phyloP scores from a whole-genome alignment of 2,113 vertebrate genomes.

The Butorides virescens region DNA sequence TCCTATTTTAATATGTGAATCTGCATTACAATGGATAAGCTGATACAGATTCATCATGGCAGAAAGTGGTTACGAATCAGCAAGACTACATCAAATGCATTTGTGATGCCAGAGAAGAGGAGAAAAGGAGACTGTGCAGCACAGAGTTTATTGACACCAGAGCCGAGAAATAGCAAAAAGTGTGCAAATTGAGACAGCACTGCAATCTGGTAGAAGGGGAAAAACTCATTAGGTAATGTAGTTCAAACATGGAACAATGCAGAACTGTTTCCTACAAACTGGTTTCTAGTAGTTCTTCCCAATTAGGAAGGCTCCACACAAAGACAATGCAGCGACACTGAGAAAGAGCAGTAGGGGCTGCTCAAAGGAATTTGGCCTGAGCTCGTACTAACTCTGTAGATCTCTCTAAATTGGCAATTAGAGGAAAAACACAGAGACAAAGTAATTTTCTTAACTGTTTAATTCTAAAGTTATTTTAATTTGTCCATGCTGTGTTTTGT shows the following conservation, averaged over 20 bases:
- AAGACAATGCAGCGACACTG: neutral
- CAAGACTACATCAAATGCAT: neutral
- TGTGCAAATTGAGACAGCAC: neutral
- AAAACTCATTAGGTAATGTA: neutral
- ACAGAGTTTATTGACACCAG: neutral
- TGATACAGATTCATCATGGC: neutral
- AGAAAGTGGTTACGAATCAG: neutral
- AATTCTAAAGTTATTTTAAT: neutral
- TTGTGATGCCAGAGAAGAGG: neutral
- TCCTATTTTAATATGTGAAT: neutral
- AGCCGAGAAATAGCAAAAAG: neutral
- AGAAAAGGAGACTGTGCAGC: neutral
- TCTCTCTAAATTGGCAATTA: constrained; percentile 20
- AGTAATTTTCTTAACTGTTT: neutral
- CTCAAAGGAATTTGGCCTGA: neutral
- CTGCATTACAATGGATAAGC: neutral
- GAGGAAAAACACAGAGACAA: neutral
- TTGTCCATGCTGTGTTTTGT: neutral
- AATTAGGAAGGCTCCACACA: constrained; percentile 15
- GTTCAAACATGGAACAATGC: neutral
- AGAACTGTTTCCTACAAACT: neutral
- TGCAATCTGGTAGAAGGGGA: neutral
- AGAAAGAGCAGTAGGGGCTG: neutral
- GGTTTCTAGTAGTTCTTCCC: neutral
- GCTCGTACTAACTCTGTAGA: neutral